phyloP scores from a whole-genome alignment of 2,113 vertebrate species.

The Pterophyllum scalare region DNA sequence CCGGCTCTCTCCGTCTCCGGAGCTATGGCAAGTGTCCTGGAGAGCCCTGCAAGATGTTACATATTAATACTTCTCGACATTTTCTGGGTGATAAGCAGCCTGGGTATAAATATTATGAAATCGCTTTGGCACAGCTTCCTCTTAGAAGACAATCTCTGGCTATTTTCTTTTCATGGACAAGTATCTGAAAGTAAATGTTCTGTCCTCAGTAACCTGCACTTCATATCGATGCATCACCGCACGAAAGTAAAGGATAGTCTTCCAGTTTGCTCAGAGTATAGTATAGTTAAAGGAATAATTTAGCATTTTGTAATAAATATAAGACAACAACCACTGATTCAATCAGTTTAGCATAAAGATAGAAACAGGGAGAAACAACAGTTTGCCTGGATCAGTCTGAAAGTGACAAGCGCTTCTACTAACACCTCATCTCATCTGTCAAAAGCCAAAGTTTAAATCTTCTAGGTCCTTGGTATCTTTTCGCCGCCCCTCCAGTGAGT shows the following conservation, averaged over 20 bases:
- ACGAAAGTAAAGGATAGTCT: background rate
- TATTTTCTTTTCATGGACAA: slow-evolving; percentile 30
- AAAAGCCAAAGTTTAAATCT: background rate
- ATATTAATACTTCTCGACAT: slow-evolving; percentile 79
- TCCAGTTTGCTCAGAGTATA: background rate
- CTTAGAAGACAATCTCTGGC: slow-evolving; percentile 39
- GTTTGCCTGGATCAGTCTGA: background rate
- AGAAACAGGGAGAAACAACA: background rate
- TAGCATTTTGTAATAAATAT: background rate
- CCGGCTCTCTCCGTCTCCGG: slow-evolving; percentile 49
- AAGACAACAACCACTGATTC: background rate
- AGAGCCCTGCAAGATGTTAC: slow-evolving; percentile 75
- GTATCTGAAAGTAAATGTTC: slow-evolving; percentile 54
- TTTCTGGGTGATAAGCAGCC: slow-evolving; percentile 71
- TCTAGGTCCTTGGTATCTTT: background rate
- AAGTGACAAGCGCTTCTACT: background rate
- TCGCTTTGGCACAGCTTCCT: slow-evolving; percentile 48
- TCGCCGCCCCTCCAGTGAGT: background rate
- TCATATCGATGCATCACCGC: slow-evolving; percentile 24
- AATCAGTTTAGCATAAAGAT: background rate
- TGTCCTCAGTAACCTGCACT: slow-evolving; percentile 47
- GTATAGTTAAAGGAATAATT: background rate
- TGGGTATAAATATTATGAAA: slow-evolving; percentile 64
- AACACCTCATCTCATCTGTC: background rate
- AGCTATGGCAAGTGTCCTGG: slow-evolving; percentile 71